A percentile compares a stretch with the other conserved stretches of the same genome.
phyloP scores from a whole-genome alignment of 2,888 invertebrate species.

The Drosophila lacicola region DNA sequence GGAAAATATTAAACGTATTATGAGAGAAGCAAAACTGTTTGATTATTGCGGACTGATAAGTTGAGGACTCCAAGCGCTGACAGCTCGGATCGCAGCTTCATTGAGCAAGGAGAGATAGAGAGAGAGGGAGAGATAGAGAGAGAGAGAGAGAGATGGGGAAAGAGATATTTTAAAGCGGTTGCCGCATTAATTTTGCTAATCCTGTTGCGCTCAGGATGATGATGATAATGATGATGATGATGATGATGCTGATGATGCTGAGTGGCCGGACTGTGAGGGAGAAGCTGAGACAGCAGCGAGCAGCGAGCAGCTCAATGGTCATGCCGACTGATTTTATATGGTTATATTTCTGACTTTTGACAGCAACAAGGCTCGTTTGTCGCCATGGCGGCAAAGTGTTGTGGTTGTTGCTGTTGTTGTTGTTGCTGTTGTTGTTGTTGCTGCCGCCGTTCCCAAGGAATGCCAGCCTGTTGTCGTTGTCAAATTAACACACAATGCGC shows the following conservation, averaged over 20 bases:
- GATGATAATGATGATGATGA: conserved; percentile 23
- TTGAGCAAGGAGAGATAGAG: conserved; percentile 10
- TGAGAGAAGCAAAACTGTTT: conserved; percentile 43
- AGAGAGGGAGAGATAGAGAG: neutral
- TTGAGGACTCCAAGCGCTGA: conserved; percentile 60
- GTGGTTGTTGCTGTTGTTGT: conserved; percentile 74
- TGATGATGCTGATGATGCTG: conserved; percentile 23
- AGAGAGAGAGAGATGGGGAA: neutral
- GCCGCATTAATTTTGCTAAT: conserved; percentile 75
- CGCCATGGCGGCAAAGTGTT: conserved; percentile 66
- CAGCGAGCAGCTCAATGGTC: conserved; percentile 60
- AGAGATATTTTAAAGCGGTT: conserved; percentile 44
- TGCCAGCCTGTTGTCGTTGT: conserved; percentile 53
- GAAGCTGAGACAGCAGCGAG: conserved; percentile 41
- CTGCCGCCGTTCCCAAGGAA: conserved; percentile 63
- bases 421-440: conserved; percentile 69
- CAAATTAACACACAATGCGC: conserved; percentile 78
- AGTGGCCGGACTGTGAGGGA: conserved; percentile 32
- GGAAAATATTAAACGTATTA: conserved; percentile 27
- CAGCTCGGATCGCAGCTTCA: conserved; percentile 56
- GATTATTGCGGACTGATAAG: conserved; percentile 61
- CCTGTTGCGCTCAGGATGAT: conserved; percentile 55
- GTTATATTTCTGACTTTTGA: conserved; percentile 77
- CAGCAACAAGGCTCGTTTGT: conserved; percentile 77
- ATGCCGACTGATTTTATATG: conserved; percentile 77